Conservation (phyloP, 2,113 vertebrate species). For the Machaerirhynchus nigripectus region DNA sequence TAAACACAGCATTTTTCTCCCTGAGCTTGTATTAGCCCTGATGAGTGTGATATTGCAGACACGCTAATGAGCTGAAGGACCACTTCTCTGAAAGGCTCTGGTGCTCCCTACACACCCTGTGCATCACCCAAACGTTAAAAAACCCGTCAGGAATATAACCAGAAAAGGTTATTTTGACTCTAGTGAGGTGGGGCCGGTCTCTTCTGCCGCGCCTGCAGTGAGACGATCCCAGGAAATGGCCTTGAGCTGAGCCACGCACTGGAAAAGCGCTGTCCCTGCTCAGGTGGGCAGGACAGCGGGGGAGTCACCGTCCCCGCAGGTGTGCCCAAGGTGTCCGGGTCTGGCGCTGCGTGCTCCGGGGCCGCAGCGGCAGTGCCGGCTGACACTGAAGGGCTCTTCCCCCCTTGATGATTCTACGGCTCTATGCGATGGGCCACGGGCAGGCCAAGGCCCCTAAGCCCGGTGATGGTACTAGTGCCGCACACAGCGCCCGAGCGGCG, state of each 20-base stretch:
- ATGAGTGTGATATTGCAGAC: background rate
- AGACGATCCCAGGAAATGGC: background rate
- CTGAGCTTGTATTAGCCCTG: background rate
- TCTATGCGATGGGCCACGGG: too few relatives aligned
- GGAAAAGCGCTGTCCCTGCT: too few relatives aligned
- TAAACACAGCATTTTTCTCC: background rate
- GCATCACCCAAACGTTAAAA: background rate
- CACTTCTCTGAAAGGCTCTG: background rate
- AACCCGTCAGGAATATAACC: background rate
- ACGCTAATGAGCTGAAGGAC: background rate
- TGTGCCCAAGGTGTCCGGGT: fast-evolving
- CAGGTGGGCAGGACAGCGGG: fast-evolving
- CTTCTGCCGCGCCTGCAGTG: background rate
- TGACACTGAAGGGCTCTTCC: background rate
- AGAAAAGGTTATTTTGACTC: background rate
- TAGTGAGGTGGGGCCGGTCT: background rate
- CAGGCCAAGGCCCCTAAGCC: fast-evolving
- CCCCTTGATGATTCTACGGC: fast-evolving
- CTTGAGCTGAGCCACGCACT: too few relatives aligned
- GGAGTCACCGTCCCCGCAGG: background rate
- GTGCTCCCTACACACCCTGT: background rate
- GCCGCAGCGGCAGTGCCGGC: background rate
- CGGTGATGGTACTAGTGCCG: background rate
- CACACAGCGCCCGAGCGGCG: background rate
- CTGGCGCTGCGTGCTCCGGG: background rate